These are phyloP conservation scores for Ceratoteleas bidentatus DNA, from an alignment of 1,140 invertebrate genomes.

Conservation along the genomic window DNA sequence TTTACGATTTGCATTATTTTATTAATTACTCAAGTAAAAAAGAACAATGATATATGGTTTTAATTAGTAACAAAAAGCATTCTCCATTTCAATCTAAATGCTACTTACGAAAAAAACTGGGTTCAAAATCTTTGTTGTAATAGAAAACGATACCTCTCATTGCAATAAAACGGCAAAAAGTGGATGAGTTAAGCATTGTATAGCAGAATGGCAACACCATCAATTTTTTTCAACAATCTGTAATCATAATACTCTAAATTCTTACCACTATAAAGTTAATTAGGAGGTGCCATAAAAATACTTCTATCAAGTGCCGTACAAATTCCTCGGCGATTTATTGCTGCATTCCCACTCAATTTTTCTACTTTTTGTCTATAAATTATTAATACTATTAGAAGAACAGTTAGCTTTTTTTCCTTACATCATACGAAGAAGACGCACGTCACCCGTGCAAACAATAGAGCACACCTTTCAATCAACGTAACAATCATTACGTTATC, in stretches of 20 bases:
- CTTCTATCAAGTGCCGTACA: constrained; percentile 8
- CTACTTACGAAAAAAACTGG: background rate
- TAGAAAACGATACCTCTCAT: background rate
- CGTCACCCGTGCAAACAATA: constrained; percentile 5
- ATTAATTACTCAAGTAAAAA: too few species aligned
- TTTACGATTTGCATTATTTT: too few species aligned
- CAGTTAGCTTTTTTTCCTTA: constrained; percentile 15
- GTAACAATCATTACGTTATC: constrained; percentile 60
- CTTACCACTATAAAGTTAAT: constrained; percentile 16
- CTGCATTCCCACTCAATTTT: background rate
- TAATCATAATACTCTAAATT: constrained; percentile 1
- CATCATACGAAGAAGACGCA: constrained; percentile 7
- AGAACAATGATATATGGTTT: too few species aligned
- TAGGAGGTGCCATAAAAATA: constrained; percentile 7
- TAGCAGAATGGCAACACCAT: background rate
- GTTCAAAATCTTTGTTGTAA: background rate
- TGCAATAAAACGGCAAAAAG: constrained; percentile 10
- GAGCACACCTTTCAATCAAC: constrained; percentile 31
- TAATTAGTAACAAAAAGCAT: too few species aligned
- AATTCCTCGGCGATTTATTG: constrained; percentile 4
- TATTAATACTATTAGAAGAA: background rate
- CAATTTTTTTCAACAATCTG: background rate
- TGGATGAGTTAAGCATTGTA: constrained; percentile 2
- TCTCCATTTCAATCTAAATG: too few species aligned
- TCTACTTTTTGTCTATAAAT: constrained; percentile 6